A percentile compares a stretch with the other conserved stretches of the same genome.
Evolutionary conservation across 1,140 invertebrate species (phyloP).

Genomic region (Babylonia areolata): DNA sequence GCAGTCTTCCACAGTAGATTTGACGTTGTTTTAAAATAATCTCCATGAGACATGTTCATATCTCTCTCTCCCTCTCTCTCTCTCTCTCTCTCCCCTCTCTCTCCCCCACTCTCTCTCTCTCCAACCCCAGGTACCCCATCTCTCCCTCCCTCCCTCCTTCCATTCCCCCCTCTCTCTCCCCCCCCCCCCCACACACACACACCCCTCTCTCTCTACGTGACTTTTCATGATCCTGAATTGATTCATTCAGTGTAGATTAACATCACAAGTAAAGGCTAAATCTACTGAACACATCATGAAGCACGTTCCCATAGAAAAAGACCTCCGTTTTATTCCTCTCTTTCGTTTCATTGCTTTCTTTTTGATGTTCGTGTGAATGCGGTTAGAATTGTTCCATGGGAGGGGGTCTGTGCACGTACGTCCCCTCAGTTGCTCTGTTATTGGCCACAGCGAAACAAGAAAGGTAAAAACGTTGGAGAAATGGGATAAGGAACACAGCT

Average conservation of each 20-base stretch:
- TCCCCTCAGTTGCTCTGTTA: neutral
- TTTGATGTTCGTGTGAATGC: neutral
- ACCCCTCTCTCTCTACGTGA: too few relatives aligned
- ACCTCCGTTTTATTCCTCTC: neutral
- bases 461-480: neutral
- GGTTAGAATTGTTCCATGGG: neutral
- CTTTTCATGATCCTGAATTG: neutral
- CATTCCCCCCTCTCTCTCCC: neutral
- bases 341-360: neutral
- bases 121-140: neutral
- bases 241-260: neutral
- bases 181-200: neutral
- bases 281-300: neutral
- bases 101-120: neutral
- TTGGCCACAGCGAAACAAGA: neutral
- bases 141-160: neutral
- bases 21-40: too few relatives aligned
- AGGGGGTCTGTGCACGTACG: neutral
- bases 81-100: conserved; percentile 7
- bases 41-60: too few relatives aligned
- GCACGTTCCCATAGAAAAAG: neutral
- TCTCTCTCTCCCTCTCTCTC: too few relatives aligned
- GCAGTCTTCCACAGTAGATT: too few relatives aligned
- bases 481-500: neutral
- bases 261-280: neutral